phyloP scores from a whole-genome alignment of 2,888 invertebrate species.

The Melanargia galathea region DNA sequence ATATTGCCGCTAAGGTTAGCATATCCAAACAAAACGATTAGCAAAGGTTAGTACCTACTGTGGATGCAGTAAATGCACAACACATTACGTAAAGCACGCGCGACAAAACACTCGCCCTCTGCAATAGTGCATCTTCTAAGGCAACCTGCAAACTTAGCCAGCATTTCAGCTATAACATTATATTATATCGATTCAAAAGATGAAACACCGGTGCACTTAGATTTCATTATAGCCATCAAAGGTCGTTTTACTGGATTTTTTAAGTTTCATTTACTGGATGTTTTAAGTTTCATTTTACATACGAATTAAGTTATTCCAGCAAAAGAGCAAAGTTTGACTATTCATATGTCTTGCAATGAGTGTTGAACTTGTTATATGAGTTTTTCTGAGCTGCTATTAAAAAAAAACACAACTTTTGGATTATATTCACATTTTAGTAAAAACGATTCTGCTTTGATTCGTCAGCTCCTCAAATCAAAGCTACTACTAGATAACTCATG shows the following conservation, averaged over 20 bases:
- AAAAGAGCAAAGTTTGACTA: too few relatives aligned
- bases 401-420: background rate
- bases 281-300: too few relatives aligned
- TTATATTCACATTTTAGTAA: background rate
- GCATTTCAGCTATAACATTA: background rate
- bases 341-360: too few relatives aligned
- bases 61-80: conserved; percentile 67
- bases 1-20: conserved; percentile 55
- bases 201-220: background rate
- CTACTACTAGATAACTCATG: too few relatives aligned
- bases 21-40: conserved; percentile 48
- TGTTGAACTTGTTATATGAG: background rate
- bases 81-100: conserved; percentile 60
- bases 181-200: background rate
- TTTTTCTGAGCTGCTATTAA: background rate
- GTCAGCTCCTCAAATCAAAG: too few relatives aligned
- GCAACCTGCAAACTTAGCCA: background rate
- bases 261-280: too few relatives aligned
- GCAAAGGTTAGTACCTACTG: conserved; percentile 74
- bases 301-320: too few relatives aligned
- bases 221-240: background rate
- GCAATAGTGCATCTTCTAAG: conserved; percentile 51
- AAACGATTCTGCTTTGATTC: too few relatives aligned
- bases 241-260: background rate
- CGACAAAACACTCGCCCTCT: conserved; percentile 56